A percentile compares a stretch with the other conserved stretches of the same genome.
Conservation (phyloP, 1,140 invertebrate genomes). For the Drosophila tropicalis region DNA sequence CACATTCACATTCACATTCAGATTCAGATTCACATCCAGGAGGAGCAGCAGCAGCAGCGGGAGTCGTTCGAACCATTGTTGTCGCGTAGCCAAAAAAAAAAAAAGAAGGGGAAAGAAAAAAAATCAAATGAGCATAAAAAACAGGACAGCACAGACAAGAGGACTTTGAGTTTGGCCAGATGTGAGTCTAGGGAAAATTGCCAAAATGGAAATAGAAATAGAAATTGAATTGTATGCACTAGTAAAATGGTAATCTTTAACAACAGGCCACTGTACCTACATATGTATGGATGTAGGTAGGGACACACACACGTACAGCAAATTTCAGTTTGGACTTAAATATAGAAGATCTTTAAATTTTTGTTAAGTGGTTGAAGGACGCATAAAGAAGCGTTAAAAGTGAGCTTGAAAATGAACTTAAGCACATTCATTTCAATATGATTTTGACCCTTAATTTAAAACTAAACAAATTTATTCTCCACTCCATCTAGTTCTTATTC, state of each 20-base stretch:
- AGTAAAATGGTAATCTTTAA: conserved; percentile 6
- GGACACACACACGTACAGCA: background rate
- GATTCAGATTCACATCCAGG: conserved; percentile 9
- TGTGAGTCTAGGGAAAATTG: conserved; percentile 28
- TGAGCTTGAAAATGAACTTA: too few relatives aligned
- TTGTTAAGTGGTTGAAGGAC: background rate
- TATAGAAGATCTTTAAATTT: background rate
- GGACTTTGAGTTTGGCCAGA: conserved; percentile 5
- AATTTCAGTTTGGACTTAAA: too few relatives aligned
- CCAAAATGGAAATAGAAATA: conserved; percentile 25
- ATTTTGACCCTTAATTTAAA: too few relatives aligned
- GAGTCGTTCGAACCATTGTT: conserved; percentile 48
- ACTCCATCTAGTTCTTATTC: too few relatives aligned
- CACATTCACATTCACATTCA: conserved; percentile 18
- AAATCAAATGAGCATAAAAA: conserved; percentile 56
- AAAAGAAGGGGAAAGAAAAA: conserved; percentile 20
- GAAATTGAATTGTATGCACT: conserved; percentile 49
- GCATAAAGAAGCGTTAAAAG: too few relatives aligned
- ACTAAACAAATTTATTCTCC: too few relatives aligned
- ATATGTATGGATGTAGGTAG: background rate
- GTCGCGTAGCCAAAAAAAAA: conserved; percentile 26
- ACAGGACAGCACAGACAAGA: background rate
- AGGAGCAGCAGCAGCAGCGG: conserved; percentile 7
- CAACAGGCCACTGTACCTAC: background rate
- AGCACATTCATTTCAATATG: too few relatives aligned